Base-by-base conservation (phyloP, 2,113 vertebrate species). In the Podarcis cretensis region DNA sequence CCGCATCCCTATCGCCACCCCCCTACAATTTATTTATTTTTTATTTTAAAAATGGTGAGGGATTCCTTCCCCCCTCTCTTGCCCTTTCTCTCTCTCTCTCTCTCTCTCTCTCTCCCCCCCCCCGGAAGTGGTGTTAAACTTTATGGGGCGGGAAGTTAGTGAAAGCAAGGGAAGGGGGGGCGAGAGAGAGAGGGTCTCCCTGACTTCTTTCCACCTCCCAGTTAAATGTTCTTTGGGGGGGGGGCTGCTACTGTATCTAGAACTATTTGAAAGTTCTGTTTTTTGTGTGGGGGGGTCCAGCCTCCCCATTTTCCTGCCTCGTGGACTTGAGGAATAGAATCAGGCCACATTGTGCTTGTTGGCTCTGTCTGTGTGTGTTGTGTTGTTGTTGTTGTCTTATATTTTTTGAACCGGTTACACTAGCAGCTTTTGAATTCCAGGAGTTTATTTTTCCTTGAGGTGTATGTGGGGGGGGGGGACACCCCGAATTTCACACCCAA, bases 61-160 rank as follows among this genome's bases (percentile, higher is more conserved):
- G 59, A 20, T 23, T 80, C 54, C 27, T 40, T 16, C 12, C 35
- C 74, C 74, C 40, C 30, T 63, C 16, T 57, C 16, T 48, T 48
- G 10, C 57, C 23, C 27, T 30, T 32, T 76, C 37, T 32, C 3
- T 68, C 25, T n/a, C 30, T 54, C 54, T 84, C 32, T 59, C 54
- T 37, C 54, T 54, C 75, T 86, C 25, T 71, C 9, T n/a, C 6
- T 0, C 32, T 6, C 9, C 13, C 30, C 82, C 37, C 63, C 85
- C n/a, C 77, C 85, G 77, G 65, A 71, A 80, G 76, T 87, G 6
- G 66, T 54, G 71, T 80, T 87, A 87, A 87, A 87, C 77, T 81
- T 81, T 65, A 57, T 69, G 76, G 65, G 40, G 76, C 43, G 30
- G 68, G 48, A 73, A 86, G 57, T 66, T 63, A 65, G 71, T 65